Percentiles rank a stretch among this genome's conserved stretches.
Evolutionary conservation across 2,797 vertebrate species (phyloP).

Genomic region (Phrynocephalus guinanensis): DNA sequence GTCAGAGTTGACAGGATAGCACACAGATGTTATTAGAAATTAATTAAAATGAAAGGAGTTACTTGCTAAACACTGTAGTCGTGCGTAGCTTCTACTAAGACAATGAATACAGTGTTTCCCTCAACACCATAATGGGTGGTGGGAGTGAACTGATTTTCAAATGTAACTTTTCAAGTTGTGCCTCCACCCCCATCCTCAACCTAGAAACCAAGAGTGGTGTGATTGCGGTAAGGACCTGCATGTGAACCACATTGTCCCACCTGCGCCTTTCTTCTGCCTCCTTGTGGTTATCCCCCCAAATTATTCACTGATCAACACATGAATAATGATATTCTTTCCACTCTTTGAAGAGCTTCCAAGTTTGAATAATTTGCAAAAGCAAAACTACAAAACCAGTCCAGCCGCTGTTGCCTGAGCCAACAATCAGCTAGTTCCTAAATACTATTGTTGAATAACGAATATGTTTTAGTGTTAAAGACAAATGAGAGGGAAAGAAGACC

Average conservation of each 20-base stretch:
- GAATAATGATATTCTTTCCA: neutral
- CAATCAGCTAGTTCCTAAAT: constrained; percentile 13
- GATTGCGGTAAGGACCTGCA: neutral
- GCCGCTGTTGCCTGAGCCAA: constrained; percentile 18
- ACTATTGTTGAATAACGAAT: constrained; percentile 10
- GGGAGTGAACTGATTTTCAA: too few relatives aligned
- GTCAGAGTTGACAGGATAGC: too few relatives aligned
- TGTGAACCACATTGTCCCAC: neutral
- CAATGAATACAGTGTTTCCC: too few relatives aligned
- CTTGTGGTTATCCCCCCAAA: neutral
- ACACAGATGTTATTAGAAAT: too few relatives aligned
- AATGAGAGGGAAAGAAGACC: constrained; percentile 35
- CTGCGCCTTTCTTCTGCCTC: neutral
- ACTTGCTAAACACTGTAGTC: too few relatives aligned
- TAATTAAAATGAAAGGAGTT: too few relatives aligned
- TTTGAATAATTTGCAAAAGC: neutral
- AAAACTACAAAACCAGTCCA: constrained; percentile 40
- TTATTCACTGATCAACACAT: neutral
- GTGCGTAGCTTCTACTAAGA: too few relatives aligned
- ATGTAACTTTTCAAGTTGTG: too few relatives aligned
- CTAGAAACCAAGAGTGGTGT: neutral
- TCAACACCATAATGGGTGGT: too few relatives aligned
- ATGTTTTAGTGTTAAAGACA: constrained; percentile 32
- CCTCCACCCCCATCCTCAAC: neutral
- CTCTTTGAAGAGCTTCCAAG: neutral